Evolutionary conservation across 2,797 vertebrate genomes (phyloP).

Genomic region (Todus mexicanus): DNA sequence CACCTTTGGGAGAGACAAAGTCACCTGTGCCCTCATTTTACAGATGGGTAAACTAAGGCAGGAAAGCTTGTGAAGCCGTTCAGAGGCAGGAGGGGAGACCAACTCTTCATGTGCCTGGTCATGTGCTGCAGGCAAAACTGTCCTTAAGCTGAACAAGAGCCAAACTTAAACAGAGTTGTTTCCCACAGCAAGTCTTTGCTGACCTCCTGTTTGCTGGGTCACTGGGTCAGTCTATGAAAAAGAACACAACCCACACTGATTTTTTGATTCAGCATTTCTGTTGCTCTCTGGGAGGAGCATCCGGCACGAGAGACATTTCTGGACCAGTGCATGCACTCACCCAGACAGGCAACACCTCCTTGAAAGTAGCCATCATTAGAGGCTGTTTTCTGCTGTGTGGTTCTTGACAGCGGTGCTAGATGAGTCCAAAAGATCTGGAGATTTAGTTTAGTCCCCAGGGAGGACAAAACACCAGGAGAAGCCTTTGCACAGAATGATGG

Average conservation of each 20-base stretch:
- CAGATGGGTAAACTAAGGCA: background rate
- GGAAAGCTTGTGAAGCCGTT: background rate
- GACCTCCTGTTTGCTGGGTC: background rate
- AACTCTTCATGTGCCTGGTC: background rate
- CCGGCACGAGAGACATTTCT: background rate
- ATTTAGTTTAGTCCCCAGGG: background rate
- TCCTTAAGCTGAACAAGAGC: background rate
- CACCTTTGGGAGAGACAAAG: background rate
- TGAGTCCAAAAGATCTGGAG: background rate
- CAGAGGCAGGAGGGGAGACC: background rate
- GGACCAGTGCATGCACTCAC: background rate
- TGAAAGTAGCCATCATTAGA: background rate
- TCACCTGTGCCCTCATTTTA: background rate
- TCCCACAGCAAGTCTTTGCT: background rate
- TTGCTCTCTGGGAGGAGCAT: background rate
- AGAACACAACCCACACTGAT: background rate
- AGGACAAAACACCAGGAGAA: background rate
- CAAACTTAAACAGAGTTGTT: background rate
- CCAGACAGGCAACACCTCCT: background rate
- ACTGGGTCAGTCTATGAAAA: background rate
- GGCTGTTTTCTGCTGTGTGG: background rate
- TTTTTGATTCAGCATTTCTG: background rate
- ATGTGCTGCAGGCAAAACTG: background rate
- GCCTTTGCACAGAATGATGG: background rate
- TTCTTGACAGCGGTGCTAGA: background rate